Base-by-base conservation (phyloP, 2,113 vertebrate species). In the Gulo gulo region DNA sequence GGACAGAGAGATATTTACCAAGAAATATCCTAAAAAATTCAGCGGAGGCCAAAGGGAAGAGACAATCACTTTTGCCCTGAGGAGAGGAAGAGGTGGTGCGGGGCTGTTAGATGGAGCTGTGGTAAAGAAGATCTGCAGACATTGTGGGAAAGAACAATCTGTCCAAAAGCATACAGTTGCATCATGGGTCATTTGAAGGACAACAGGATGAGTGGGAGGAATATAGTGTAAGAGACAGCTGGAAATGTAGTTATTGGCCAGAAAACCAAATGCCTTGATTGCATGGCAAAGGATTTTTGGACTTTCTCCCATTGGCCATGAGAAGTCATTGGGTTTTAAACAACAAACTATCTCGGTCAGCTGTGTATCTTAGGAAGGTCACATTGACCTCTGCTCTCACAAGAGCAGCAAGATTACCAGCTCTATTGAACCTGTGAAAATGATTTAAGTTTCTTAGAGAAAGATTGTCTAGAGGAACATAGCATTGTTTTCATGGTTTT, bases 301-400 rank as follows among this genome's bases (percentile, higher is more conserved):
- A 80, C 76, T 95, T 95, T 91, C 42, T 91, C 36, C 90, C 23
- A 59, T 13, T 95, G 52, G 47, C 86, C 47, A n/a, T 8, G 47
- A 88, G 57, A 73, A 94, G 26, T 76, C 83, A 69, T 2, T 84
- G 45, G 39, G 36, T 52, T 95, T 94, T 87, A 63, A 92, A 15
- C 42, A 95, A 26, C 74, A 89, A 47, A 82, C 52, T 45, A 52
- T 63, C 61, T 74, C 8, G 0, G 79, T 81, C 63, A 69, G 15
- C 29, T 84, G 16, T 45, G 13, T 67, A 39, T 82, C 18, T 81
- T 80, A 82, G 55, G 86, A 98, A 97, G 94, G 95, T 97, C 91
- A 97, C 8, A 0, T 65, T 95, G 90, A 97, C 95, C 96, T 97
- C 34, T 31, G 13, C 71, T 97, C 63, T 92, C 87, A 97, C 45